Percentiles rank a stretch among this genome's conserved stretches.
phyloP scores from a whole-genome alignment of 2,113 vertebrate genomes.

The Protobothrops flavoviridis region DNA sequence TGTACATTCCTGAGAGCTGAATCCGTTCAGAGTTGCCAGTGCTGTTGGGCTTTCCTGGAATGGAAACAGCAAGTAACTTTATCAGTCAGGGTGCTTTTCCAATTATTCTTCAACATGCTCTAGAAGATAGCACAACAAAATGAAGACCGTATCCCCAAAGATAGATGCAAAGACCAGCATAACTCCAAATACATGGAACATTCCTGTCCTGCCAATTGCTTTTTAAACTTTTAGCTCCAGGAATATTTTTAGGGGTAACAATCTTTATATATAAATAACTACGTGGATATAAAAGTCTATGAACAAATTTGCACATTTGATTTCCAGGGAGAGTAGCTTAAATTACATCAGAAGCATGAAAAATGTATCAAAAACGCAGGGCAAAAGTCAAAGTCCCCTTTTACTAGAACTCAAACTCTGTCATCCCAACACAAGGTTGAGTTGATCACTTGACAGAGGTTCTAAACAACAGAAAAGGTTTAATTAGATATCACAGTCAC shows the following conservation, averaged over 20 bases:
- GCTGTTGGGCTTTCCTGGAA: conserved; percentile 90
- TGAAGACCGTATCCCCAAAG: conserved; percentile 12
- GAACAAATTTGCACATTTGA: not conserved
- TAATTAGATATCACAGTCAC: not conserved
- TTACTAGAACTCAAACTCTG: not conserved
- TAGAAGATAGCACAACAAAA: not conserved
- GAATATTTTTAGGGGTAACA: not conserved
- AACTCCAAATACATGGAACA: not conserved
- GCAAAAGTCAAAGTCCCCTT: not conserved
- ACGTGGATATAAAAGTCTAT: not conserved
- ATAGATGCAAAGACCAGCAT: not conserved
- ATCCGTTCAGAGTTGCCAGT: conserved; percentile 87
- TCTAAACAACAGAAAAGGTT: not conserved
- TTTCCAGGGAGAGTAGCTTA: no score
- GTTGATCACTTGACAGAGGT: not conserved
- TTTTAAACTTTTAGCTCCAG: not conserved
- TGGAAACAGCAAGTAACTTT: conserved; percentile 60
- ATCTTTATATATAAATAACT: not conserved
- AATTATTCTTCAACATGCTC: conserved; percentile 8
- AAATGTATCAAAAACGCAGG: not conserved
- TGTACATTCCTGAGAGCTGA: conserved; percentile 94
- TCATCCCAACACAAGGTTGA: not conserved
- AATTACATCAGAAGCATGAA: not conserved
- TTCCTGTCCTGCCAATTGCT: not conserved
- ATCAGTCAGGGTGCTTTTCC: conserved; percentile 47